Evolutionary conservation across 2,888 invertebrate genomes (phyloP).

Genomic region (Drosophila subsilvestris): DNA sequence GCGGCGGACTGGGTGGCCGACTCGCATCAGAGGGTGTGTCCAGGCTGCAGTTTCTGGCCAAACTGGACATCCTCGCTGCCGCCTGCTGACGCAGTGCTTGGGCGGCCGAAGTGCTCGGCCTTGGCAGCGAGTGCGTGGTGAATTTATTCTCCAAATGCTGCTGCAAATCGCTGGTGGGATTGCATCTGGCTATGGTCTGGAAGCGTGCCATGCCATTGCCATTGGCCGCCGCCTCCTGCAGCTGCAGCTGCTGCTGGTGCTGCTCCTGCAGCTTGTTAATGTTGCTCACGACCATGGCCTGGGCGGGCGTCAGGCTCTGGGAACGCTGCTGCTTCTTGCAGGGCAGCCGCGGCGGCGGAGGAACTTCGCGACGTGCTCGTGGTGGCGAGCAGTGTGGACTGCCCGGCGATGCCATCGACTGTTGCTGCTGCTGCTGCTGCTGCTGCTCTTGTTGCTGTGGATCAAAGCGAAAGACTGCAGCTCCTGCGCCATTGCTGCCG

Average conservation of each 20-base stretch:
- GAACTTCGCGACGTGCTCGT: slow-evolving; percentile 84
- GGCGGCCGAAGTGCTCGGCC: slow-evolving; percentile 80
- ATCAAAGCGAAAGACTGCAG: slow-evolving; percentile 81
- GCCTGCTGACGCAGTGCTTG: slow-evolving; percentile 85
- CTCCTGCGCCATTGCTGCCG: slow-evolving; percentile 81
- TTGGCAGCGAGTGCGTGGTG: slow-evolving; percentile 86
- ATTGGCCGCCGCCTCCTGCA: slow-evolving; percentile 38
- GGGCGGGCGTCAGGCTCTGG: slow-evolving; percentile 90
- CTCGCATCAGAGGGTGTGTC: slow-evolving; percentile 86
- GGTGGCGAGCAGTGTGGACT: slow-evolving; percentile 86
- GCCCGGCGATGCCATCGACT: slow-evolving; percentile 57
- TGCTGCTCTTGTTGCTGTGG: slow-evolving; percentile 65
- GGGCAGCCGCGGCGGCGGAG: slow-evolving; percentile 85
- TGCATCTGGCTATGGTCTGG: slow-evolving; percentile 82
- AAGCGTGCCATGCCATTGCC: slow-evolving; percentile 74
- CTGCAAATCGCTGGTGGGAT: slow-evolving; percentile 74
- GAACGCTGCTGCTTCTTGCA: slow-evolving; percentile 89
- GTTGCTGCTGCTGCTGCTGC: slow-evolving; percentile 53
- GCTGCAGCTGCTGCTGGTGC: slow-evolving; percentile 86
- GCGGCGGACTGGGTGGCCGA: slow-evolving; percentile 85
- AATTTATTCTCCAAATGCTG: slow-evolving; percentile 84
- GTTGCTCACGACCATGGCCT: slow-evolving; percentile 81
- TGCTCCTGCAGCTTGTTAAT: slow-evolving; percentile 66
- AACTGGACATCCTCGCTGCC: slow-evolving; percentile 83
- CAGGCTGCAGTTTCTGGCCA: slow-evolving; percentile 74